Conservation (phyloP, 1,140 invertebrate genomes). For the Diabrotica undecimpunctata region DNA sequence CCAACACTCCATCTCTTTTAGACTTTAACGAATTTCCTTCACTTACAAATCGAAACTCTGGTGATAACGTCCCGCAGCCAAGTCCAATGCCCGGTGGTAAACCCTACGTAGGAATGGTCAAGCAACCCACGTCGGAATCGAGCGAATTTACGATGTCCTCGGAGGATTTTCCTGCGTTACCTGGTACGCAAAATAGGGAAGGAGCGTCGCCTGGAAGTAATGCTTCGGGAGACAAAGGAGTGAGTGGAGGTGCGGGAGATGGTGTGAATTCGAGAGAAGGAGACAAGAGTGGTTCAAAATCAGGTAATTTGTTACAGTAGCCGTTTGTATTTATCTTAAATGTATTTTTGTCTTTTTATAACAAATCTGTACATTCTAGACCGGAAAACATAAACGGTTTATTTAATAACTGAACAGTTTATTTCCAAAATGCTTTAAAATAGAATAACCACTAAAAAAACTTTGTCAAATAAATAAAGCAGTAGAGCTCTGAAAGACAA, state of each 20-base stretch:
- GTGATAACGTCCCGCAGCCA: slow-evolving; percentile 71
- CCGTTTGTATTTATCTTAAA: too few species aligned
- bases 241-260: slow-evolving; percentile 49
- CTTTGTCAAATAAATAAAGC: too few species aligned
- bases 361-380: too few species aligned
- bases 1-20: slow-evolving; percentile 75
- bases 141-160: slow-evolving; percentile 96
- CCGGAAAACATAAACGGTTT: too few species aligned
- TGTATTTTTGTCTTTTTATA: too few species aligned
- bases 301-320: too few species aligned
- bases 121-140: slow-evolving; percentile 85
- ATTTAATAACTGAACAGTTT: too few species aligned
- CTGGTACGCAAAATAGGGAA: slow-evolving; percentile 57
- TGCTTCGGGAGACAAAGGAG: slow-evolving; percentile 52
- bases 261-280: slow-evolving; percentile 39
- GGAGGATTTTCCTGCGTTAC: slow-evolving; percentile 98
- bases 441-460: too few species aligned
- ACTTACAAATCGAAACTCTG: slow-evolving; percentile 70
- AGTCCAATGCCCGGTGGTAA: slow-evolving; percentile 80
- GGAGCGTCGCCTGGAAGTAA: slow-evolving; percentile 53
- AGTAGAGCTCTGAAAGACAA: too few species aligned
- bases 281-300: slow-evolving; percentile 46
- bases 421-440: too few species aligned
- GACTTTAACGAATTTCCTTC: slow-evolving; percentile 89
- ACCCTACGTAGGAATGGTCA: slow-evolving; percentile 94